Evolutionary conservation across 2,113 vertebrate genomes (phyloP), one percentile per base, ranked within the genome.

Genomic region (Pseudorhombus dupliciocellatus): DNA sequence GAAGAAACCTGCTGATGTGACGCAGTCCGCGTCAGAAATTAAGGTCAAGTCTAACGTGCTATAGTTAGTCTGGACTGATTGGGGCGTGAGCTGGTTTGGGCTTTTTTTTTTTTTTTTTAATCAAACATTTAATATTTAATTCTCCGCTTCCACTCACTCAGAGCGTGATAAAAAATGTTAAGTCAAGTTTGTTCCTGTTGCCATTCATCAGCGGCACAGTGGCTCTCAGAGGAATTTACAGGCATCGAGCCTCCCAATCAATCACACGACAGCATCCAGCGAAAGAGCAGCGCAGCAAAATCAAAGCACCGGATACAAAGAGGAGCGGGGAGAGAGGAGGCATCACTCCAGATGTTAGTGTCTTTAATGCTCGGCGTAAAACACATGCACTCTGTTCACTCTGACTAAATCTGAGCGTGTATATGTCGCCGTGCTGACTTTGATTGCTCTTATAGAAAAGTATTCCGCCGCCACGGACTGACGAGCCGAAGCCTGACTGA

Each of bases 191-290:
- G 56, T 52, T 46, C 73, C 11, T 30, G 37, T 54, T 69, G 46
- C 31, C 30, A 60, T 84, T 84, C 48, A 76, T 81, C 75, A 66
- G 6, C 4, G 16, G 18, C 55, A 55, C 75, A 69, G 60, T 63
- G 12, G 8, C 28, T 79, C 57, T 73, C 48, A 21, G 21, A 84
- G 59, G 71, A 66, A 56, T 73, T 52, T 51, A 77, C 20, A 69
- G 51, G 37, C 25, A 68, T 54, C 0, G 18, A 64, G 53, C 5
- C 50, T 18, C 70, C n/a, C 57, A 61, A 83, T 86, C 65, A 78
- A 66, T 78, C 70, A 75, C 34, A 61, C 15, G 10, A 30, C 42
- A 62, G n/a, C 53, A 55, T 10, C 52, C 52, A 51, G 68, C 37
- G 16, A 75, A 68, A 68, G 28, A 40, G 48, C 14, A 60, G 56